These are phyloP conservation scores for Philaenus spumarius DNA, from an alignment of 1,140 invertebrate genomes.

Conservation along the genomic window DNA sequence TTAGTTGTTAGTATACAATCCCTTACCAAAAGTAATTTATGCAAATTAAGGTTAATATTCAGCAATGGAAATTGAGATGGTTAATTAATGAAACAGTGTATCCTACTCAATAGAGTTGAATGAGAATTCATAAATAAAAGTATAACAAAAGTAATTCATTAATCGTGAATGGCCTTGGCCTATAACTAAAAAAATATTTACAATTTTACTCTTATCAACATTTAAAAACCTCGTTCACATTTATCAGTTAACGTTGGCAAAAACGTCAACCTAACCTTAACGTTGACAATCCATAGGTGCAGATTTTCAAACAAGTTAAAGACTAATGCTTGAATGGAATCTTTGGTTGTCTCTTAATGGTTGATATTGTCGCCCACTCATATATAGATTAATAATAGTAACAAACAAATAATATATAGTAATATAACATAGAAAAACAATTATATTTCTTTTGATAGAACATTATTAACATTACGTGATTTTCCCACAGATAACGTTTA, in stretches of 20 bases:
- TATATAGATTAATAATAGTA: conserved; percentile 6
- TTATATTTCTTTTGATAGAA: neutral
- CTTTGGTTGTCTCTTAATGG: conserved; percentile 6
- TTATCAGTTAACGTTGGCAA: conserved; percentile 3
- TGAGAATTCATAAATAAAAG: neutral
- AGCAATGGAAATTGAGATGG: too few relatives aligned
- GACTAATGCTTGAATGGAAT: conserved; percentile 1
- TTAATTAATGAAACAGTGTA: too few relatives aligned
- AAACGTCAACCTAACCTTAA: neutral
- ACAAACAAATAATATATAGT: conserved; percentile 9
- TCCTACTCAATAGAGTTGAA: too few relatives aligned
- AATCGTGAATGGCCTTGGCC: neutral
- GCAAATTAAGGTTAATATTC: too few relatives aligned
- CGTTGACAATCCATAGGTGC: conserved; percentile 7
- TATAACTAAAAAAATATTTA: neutral
- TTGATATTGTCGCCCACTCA: conserved; percentile 13
- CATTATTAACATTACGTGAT: neutral
- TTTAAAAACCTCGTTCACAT: neutral
- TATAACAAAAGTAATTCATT: neutral
- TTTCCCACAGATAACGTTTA: neutral
- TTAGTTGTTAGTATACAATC: too few relatives aligned
- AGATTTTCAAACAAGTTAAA: neutral
- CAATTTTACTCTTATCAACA: neutral
- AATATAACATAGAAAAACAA: conserved; percentile 4
- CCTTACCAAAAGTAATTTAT: too few relatives aligned